Evolutionary conservation across 2,888 invertebrate species (phyloP).

Genomic region (Baronia brevicornis): DNA sequence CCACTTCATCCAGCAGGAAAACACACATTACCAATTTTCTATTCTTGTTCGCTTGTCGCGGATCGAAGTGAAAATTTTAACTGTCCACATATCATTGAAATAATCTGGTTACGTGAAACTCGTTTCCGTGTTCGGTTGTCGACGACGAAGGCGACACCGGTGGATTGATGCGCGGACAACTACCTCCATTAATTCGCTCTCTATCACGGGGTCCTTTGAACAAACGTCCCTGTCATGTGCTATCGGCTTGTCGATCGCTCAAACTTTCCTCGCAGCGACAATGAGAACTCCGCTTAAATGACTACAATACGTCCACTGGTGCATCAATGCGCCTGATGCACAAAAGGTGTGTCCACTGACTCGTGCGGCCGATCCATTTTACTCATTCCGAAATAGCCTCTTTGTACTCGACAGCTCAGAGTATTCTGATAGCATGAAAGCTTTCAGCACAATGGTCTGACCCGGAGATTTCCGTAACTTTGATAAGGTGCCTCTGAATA

Average conservation of each 20-base stretch:
- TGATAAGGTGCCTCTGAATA: too few species aligned
- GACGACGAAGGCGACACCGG: background rate
- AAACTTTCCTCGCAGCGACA: conserved; percentile 60
- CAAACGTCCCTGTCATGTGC: conserved; percentile 44
- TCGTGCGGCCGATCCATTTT: conserved; percentile 12
- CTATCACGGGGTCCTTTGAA: conserved; percentile 45
- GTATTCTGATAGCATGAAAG: background rate
- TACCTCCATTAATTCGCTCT: conserved; percentile 25
- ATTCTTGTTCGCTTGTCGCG: too few species aligned
- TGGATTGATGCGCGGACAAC: conserved; percentile 24
- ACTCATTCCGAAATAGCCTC: conserved; percentile 12
- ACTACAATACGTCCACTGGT: conserved; percentile 53
- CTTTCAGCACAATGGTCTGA: conserved; percentile 9
- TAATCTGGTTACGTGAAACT: too few species aligned
- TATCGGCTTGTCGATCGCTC: conserved; percentile 62
- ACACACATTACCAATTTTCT: too few species aligned
- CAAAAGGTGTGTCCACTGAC: conserved; percentile 22
- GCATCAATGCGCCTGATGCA: conserved; percentile 33
- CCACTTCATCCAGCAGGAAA: too few species aligned
- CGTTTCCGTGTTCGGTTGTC: too few species aligned
- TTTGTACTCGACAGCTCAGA: conserved; percentile 10
- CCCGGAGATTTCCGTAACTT: conserved; percentile 3
- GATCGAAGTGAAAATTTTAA: too few species aligned
- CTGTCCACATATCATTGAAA: too few species aligned
- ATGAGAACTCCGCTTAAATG: conserved; percentile 59